Base-by-base conservation (phyloP, 2,888 invertebrate genomes). In the Malacosoma neustria region DNA sequence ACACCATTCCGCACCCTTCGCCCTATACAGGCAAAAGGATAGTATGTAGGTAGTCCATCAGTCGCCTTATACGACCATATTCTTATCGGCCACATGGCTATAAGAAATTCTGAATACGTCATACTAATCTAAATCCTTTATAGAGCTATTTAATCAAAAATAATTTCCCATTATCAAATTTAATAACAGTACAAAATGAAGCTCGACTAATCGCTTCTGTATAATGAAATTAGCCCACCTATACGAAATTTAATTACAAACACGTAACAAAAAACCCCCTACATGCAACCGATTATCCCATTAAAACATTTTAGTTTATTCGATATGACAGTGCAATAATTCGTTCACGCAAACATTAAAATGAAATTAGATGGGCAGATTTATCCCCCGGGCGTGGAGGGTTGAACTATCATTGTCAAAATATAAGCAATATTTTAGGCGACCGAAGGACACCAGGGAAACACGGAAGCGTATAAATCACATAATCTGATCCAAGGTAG, bases 311-410 rank as follows among this genome's bases (percentile, higher is more conserved):
- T 69, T 63, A 71, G 72, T 77, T 73, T 66, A 70, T 69, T 71
- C 61, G 51, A 62, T 74, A 79, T 80, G 80, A 82, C 75, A 75
- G 54, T 65, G 80, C 81, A 75, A 68, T 82, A 82, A 82, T 82
- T 74, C 71, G 76, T 75, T 79, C 77, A 80, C 76, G 73, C 69
- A 73, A 68, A 79, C 70, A 81, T 75, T 77, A 76, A 76, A 80
- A 77, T 74, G 60, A 75, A 77, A 76, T 79, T 76, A 76, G 72
- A 68, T 54, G 54, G 61, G 67, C 53, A 67, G 71, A 73, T 72
- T 67, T 62, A 57, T 65, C 67, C 58, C 54, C 44, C 42, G 52
- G 57, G 56, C 46, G 22, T 22, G 43, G 64, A 67, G 68, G 72
- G 71, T 64, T 54, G 62, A 60, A 70, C 62, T 67, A 66, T 54